Conservation (phyloP, 2,113 vertebrate species). For the Tragulus kanchil region DNA sequence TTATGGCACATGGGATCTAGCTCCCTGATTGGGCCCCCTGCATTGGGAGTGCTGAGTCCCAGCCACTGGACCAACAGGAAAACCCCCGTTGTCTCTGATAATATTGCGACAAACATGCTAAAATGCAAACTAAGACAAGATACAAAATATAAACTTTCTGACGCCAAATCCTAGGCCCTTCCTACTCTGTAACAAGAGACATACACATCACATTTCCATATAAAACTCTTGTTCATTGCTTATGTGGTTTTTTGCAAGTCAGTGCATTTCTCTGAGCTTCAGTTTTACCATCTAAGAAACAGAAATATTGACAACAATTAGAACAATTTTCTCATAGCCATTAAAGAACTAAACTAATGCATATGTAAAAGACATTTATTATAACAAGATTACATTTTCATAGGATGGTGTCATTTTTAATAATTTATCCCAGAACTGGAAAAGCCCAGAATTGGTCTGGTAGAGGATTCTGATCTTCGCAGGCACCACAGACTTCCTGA, state of each 20-base stretch:
- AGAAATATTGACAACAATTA: not conserved
- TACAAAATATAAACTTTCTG: not conserved
- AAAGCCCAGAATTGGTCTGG: not conserved
- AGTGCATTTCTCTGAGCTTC: not conserved
- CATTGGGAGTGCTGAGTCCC: not conserved
- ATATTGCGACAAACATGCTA: not conserved
- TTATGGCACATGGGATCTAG: not conserved
- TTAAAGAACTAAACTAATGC: conserved; percentile 6
- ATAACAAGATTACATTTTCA: not conserved
- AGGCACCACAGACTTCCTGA: not conserved
- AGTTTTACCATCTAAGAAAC: not conserved
- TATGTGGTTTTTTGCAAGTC: not conserved
- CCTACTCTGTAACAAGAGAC: not conserved
- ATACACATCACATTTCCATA: not conserved
- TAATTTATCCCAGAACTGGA: not conserved
- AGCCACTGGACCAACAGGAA: not conserved
- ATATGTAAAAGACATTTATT: not conserved
- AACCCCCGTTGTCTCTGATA: not conserved
- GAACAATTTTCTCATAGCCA: not conserved
- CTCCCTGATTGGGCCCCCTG: not conserved
- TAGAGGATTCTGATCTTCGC: not conserved
- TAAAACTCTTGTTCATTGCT: conserved; percentile 20
- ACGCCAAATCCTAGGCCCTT: not conserved
- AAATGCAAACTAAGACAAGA: conserved; percentile 31
- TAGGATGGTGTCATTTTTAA: not conserved